Evolutionary conservation across 2,113 vertebrate species (phyloP), one percentile per base, ranked within the genome.

Genomic region (Crotalus horridus): DNA sequence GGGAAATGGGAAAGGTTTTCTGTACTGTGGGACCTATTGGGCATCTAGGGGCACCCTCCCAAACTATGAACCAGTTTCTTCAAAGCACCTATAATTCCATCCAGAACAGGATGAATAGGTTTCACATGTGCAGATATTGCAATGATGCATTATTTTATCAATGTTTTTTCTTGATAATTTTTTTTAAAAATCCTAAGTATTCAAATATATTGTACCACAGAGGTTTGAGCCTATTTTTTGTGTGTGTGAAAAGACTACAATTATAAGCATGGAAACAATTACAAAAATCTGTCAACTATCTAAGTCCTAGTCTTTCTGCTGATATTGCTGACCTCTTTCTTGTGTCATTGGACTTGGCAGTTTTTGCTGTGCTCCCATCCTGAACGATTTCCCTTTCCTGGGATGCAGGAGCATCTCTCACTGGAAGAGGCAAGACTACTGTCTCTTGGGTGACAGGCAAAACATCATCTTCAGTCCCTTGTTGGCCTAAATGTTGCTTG

Each of bases 401-500:
- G n/a, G 98, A 98, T 86, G 97, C 96, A 26, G 98, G 97, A 20
- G 98, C 97, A 90, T 99, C 99, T 96, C 98, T 97, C 91, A 98
- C 97, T 87, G 99, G 98, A 53, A 99, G 97, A 0, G 99, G 98
- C 94, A 99, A 97, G 92, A 99, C 97, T 12, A 99, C 98, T 0
- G 99, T 99, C 94, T 99, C 99, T 96, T 99, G 99, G 89, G 98
- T 99, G 94, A 98, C 98, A 33, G 98, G 98, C 89, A 99, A 97
- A 93, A 98, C 98, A 94, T 99, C 99, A 93, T 99, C 99, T 43
- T 99, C 99, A 0, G 98, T 98, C 88, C 99, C 99, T 96, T 99
- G 99, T 96, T 99, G 99, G 91, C 99, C 99, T 96, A 99, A 97
- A 96, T 99, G 99, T 92, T 99, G 99, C 96, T 99, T 99, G 95